Evolutionary conservation across 2,888 invertebrate species (phyloP), one percentile per base, ranked within the genome.

Genomic region (Drosophila paracracens): DNA sequence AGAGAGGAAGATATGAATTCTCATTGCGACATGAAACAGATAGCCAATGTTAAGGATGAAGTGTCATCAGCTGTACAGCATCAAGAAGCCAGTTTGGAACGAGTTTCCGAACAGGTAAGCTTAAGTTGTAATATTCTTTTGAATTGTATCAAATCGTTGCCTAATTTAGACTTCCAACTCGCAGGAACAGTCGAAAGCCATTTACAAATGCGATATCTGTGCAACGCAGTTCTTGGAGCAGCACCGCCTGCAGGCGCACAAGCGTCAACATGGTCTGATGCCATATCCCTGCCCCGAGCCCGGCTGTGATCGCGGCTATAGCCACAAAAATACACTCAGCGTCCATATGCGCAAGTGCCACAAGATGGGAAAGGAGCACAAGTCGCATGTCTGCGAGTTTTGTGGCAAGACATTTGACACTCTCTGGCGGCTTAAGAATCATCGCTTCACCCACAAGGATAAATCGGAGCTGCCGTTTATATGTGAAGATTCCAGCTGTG

Each of bases 361-460:
- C 62, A 79, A 79, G 16, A 27, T 74, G 35, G 79, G 79, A 16
- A 82, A 82, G 56, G 79, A 79, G 54, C 79, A 70, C 74, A 82
- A 79, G 33, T 74, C 79, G 25, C 79, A 79, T 11, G 65, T 79
- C 7, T 79, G 79, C 25, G 79, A 79, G 25, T 74, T 56, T 46
- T 79, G 79, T 11, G 79, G 79, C 48, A 79, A 82, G 31, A 79
- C 75, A 2, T 79, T 79, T 21, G 81, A 81, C 38, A 79, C 79
- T 2, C 66, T 81, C 43, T 74, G 81, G 71, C 66, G 74, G 0
- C 74, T 92, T 0, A 90, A 81, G n/a, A 89, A 91, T 46, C 92
- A 92, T 70, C 88, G 86, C 0, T 91, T 79, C 38, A 88, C 88
- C 0, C 92, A 92, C 67, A 83, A 82, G 33, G 92, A 91, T 18